Conservation (phyloP, 2,888 invertebrate genomes). For the Trilocha varians region DNA sequence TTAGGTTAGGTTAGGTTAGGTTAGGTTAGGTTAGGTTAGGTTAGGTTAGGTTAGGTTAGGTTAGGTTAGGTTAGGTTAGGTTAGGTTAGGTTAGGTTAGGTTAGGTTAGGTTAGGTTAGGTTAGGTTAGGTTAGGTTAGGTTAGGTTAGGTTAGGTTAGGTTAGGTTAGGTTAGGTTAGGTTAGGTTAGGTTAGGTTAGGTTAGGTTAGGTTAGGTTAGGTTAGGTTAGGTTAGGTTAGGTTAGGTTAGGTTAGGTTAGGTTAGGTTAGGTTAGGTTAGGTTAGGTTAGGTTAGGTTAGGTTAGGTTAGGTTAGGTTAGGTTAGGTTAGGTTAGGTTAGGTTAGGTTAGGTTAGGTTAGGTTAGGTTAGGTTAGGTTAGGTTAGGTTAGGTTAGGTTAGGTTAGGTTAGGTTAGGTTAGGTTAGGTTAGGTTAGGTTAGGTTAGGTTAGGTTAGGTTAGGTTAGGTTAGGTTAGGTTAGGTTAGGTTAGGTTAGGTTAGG, state of each 20-base stretch:
- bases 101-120: conserved; percentile 10
- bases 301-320: conserved; percentile 19
- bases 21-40: conserved; percentile 10
- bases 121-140: conserved; percentile 11
- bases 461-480: conserved; percentile 8
- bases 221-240: conserved; percentile 8
- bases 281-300: conserved; percentile 15
- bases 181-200: conserved; percentile 4
- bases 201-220: conserved; percentile 9
- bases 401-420: conserved; percentile 13
- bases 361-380: conserved; percentile 10
- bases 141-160: conserved; percentile 10
- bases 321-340: conserved; percentile 18
- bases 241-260: conserved; percentile 7
- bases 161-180: conserved; percentile 7
- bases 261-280: conserved; percentile 9
- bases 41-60: conserved; percentile 9
- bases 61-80: conserved; percentile 9
- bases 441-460: conserved; percentile 8
- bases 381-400: conserved; percentile 16
- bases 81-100: conserved; percentile 5
- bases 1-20: conserved; percentile 9
- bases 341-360: conserved; percentile 12
- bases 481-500: conserved; percentile 9
- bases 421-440: conserved; percentile 10